phyloP scores from a whole-genome alignment of 2,797 vertebrate species.

The Cossypha niveicapilla region DNA sequence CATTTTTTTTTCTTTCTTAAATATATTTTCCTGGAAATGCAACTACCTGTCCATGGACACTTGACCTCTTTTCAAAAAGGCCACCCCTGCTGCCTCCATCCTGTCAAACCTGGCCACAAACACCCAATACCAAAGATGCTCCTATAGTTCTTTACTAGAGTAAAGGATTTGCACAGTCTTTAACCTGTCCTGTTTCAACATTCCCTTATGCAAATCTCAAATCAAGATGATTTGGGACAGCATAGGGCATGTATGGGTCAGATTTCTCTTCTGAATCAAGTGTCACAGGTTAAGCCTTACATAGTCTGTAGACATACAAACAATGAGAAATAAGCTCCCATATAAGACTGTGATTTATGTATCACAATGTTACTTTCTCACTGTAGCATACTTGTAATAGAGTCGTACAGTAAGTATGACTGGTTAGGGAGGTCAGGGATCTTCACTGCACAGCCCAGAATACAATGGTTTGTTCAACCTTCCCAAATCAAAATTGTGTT shows the following conservation, averaged over 20 bases:
- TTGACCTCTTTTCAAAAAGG: not conserved
- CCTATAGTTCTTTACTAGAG: not conserved
- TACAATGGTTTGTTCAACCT: fast-evolving
- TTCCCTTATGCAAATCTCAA: not conserved
- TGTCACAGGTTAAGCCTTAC: not conserved
- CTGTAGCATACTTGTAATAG: fast-evolving
- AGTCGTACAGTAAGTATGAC: not conserved
- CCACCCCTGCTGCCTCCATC: not conserved
- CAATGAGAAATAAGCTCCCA: not conserved
- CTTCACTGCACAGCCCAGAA: not conserved
- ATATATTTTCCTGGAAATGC: not conserved
- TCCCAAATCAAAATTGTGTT: not conserved
- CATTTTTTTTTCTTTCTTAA: not conserved
- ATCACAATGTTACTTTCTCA: not conserved
- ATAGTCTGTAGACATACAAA: not conserved
- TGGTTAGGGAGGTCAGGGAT: not conserved
- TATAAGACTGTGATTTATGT: not conserved
- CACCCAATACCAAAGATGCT: not conserved
- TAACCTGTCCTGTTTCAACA: not conserved
- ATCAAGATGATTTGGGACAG: not conserved
- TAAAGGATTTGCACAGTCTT: not conserved
- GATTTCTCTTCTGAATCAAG: not conserved
- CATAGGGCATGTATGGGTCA: not conserved
- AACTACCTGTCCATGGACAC: not conserved
- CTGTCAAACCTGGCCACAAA: not conserved